Evolutionary conservation across 2,113 vertebrate species (phyloP).

Genomic region (Megaceryle maxima): DNA sequence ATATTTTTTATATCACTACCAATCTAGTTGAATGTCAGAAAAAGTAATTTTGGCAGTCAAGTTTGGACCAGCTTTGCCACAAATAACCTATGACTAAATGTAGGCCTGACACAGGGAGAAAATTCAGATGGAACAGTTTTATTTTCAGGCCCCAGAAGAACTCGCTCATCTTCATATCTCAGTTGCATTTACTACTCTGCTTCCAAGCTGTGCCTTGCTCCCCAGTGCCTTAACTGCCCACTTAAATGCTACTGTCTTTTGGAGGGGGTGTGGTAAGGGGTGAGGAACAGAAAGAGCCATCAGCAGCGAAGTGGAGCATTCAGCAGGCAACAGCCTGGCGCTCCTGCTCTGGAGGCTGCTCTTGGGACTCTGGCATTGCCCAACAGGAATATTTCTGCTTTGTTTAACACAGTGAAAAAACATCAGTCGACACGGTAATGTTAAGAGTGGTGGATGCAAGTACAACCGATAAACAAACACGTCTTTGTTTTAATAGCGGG

Average conservation of each 20-base stretch:
- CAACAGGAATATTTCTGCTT: conserved; percentile 63
- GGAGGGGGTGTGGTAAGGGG: neutral
- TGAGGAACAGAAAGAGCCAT: neutral
- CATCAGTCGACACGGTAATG: conserved; percentile 68
- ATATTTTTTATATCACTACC: neutral
- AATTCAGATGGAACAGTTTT: neutral
- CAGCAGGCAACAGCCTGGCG: neutral
- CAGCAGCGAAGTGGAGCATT: conserved; percentile 13
- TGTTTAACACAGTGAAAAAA: conserved; percentile 78
- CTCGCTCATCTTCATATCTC: neutral
- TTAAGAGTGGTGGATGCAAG: conserved; percentile 72
- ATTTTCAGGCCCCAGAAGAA: neutral
- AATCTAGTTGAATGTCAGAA: neutral
- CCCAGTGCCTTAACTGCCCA: neutral
- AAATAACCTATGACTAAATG: neutral
- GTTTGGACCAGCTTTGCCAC: neutral
- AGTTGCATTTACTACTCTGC: neutral
- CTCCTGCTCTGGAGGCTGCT: neutral
- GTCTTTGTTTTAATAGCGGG: conserved; percentile 81
- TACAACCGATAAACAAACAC: conserved; percentile 76
- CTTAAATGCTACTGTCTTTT: neutral
- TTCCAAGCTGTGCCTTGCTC: neutral
- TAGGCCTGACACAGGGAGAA: neutral
- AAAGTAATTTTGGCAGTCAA: neutral
- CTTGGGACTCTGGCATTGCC: conserved; percentile 39